Percentiles rank a stretch among this genome's conserved stretches.
Conservation (phyloP, 2,113 vertebrate species). For the Myocastor coypus region DNA sequence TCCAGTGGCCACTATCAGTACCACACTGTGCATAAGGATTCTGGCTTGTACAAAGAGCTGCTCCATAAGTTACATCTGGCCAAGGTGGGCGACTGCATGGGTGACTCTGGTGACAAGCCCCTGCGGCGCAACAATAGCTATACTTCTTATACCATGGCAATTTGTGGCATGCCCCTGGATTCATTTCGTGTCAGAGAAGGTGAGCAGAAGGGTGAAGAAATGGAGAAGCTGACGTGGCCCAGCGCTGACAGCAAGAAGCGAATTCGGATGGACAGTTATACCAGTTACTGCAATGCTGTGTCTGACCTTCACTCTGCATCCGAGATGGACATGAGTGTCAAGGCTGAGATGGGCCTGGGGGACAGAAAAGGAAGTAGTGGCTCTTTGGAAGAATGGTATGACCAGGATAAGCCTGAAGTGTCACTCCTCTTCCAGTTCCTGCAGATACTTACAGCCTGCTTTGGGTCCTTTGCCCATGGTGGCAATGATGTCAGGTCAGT, state of each 20-base stretch:
- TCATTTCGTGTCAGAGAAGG: conserved; percentile 88
- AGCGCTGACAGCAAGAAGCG: conserved; percentile 88
- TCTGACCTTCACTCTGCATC: conserved; percentile 84
- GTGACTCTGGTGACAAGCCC: conserved; percentile 93
- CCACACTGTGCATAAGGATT: conserved; percentile 97
- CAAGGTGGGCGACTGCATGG: conserved; percentile 97
- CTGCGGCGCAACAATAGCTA: conserved; percentile 97
- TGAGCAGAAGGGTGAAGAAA: conserved; percentile 86
- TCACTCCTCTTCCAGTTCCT: conserved; percentile 96
- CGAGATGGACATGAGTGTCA: conserved; percentile 85
- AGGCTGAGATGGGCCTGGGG: conserved; percentile 77
- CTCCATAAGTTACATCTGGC: conserved; percentile 96
- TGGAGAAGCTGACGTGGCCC: conserved; percentile 85
- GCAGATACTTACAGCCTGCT: conserved; percentile 97
- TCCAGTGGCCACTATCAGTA: conserved; percentile 92
- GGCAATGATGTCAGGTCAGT: conserved; percentile 97
- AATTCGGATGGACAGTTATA: conserved; percentile 94
- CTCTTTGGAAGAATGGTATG: conserved; percentile 90
- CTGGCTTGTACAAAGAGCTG: conserved; percentile 96
- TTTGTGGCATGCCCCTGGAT: conserved; percentile 96
- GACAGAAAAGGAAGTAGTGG: conserved; percentile 82
- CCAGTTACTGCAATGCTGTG: conserved; percentile 94
- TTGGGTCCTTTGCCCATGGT: conserved; percentile 98
- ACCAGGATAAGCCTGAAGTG: conserved; percentile 94
- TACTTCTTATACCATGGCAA: conserved; percentile 98